Base-by-base conservation (phyloP, 1,140 invertebrate species). In the Teleogryllus occipitalis region DNA sequence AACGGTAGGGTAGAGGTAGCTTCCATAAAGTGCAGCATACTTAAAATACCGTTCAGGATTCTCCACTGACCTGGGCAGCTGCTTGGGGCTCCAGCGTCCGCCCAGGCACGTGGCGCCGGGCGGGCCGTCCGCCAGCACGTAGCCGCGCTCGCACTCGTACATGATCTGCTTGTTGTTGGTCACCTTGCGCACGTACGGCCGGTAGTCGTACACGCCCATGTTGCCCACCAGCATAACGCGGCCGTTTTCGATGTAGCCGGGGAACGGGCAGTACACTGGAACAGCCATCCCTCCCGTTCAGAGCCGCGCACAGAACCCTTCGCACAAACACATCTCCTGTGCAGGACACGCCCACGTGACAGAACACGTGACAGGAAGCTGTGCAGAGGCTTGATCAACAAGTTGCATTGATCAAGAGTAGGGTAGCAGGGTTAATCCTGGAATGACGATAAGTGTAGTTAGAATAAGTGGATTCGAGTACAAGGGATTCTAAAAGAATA, bases 171-270 rank as follows among this genome's bases (percentile, higher is more conserved):
- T 96, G 84, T 98, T 98, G 85, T 97, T 97, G 0, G 87, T 88
- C 79, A 95, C 92, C 87, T 96, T 97, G 83, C 91, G 92, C 0
- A 99, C 97, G 84, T 99, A 99, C 0, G 96, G 94, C n/a, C 96
- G 87, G 85, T 98, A 99, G 85, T 98, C 97, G 85, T 99, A 99
- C 49, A 97, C 90, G 0, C 97, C 97, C 96, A 98, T 98, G 83
- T 97, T 97, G 7, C 97, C 97, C 5, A 99, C 96, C 0, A 99
- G 87, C 15, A 98, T 88, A 0, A 99, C 95, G 85, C 96, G 95
- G 10, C 97, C 97, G 83, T 98, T 93, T 77, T 93, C 89, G 74
- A 99, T 92, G 81, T 93, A 92, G 3, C 97, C 97, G 21, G 97
- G 97, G 85, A 96, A 98, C 0, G 95, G 94, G 85, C 97, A 99